Base-by-base conservation (phyloP, 2,888 invertebrate genomes). In the Tipula vernalis region DNA sequence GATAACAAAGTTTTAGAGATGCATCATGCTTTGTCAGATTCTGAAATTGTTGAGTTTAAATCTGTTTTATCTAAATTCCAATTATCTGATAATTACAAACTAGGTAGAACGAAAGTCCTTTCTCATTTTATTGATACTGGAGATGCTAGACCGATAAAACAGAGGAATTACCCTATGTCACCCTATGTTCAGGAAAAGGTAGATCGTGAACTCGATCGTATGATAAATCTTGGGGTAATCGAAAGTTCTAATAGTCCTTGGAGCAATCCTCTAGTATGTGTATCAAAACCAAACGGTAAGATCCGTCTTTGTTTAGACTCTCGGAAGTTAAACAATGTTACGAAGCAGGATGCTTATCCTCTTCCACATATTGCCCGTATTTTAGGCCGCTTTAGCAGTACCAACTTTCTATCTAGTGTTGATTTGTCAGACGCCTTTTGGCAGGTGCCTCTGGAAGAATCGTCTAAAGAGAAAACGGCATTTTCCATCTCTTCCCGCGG, bases 401-500 rank as follows among this genome's bases (percentile, higher is more conserved):
- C 88, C 0, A 85, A 87, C 2, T 89, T 87, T 57, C 84, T 89
- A 6, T 87, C 87, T 1, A 87, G 87, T 0, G 86, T 89, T 12
- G 89, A 89, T 86, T 87, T 89, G 8, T 89, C 89, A 28, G 88
- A 89, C 15, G 90, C 89, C 0, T 90, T 89, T 87, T 89, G 89
- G 89, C 90, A 90, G 87, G 87, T 90, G 0, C 87, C 88, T 0
- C 42, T 89, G 83, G 87, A 86, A 6, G 15, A 85, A 13, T 39
- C 86, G 6, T 51, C 47, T 36, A 86, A 87, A 28, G 86, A 86
- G 28, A 88, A 88, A 36, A 88, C 89, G 12, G 88, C 88, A 4
- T 89, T 89, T 83, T 87, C 88, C 0, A 86, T 88, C 0, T 88
- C 87, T 1, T 86, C 87, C 5, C 42, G 86, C 0, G 89, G 88